Evolutionary conservation across 2,797 vertebrate species (phyloP).

Genomic region (Myoxocephalus aenaeus): DNA sequence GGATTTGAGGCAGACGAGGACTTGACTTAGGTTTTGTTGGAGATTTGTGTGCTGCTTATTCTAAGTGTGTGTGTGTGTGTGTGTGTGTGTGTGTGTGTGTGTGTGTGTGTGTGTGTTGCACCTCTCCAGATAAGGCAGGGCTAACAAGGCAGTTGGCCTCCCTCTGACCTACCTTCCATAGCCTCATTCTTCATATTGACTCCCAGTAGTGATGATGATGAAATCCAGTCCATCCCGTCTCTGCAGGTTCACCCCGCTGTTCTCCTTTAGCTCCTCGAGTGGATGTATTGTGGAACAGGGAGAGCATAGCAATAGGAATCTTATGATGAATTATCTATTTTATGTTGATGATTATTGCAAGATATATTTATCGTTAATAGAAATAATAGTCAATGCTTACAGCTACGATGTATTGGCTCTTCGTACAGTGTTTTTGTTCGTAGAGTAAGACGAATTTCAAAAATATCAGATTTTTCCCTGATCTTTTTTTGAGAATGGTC

Average conservation of each 20-base stretch:
- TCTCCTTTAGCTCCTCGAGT: neutral
- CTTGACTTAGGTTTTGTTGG: slow-evolving; percentile 41
- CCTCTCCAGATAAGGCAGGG: slow-evolving; percentile 49
- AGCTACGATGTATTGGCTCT: too few species aligned
- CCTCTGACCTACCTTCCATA: slow-evolving; percentile 42
- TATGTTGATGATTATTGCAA: too few species aligned
- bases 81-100: slow-evolving; percentile 20
- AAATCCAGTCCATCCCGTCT: slow-evolving; percentile 5
- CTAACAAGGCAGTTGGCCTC: slow-evolving; percentile 39
- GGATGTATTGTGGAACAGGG: neutral
- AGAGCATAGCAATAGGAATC: too few species aligned
- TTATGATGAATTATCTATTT: too few species aligned
- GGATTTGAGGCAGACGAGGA: slow-evolving; percentile 42
- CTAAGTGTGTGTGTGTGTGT: slow-evolving; percentile 13
- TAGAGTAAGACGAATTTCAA: neutral
- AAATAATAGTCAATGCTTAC: too few species aligned
- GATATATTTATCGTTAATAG: too few species aligned
- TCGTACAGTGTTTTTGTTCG: neutral
- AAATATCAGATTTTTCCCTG: neutral
- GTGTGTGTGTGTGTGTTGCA: slow-evolving; percentile 26
- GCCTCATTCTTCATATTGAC: slow-evolving; percentile 28
- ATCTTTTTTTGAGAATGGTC: neutral
- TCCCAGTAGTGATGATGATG: slow-evolving; percentile 16
- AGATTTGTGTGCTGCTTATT: slow-evolving; percentile 20
- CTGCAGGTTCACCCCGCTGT: neutral